A percentile compares a stretch with the other conserved stretches of the same genome.
Evolutionary conservation across 1,140 invertebrate genomes (phyloP).

Genomic region (Pseudomyrmex gracilis): DNA sequence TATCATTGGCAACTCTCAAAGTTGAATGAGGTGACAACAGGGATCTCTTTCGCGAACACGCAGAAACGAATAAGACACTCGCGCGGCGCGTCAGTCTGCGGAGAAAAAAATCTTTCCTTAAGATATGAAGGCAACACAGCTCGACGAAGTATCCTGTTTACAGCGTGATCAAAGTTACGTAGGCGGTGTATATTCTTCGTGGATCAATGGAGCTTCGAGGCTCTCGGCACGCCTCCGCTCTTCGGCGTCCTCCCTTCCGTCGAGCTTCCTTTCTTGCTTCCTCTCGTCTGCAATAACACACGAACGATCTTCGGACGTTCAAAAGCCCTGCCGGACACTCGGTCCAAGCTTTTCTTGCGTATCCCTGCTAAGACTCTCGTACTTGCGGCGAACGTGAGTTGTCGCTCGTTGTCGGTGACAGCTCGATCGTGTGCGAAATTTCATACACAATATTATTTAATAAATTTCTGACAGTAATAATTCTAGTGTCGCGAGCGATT

Average conservation of each 20-base stretch:
- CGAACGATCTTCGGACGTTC: not conserved
- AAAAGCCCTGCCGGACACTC: conserved; percentile 19
- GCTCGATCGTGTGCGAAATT: too few species aligned
- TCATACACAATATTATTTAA: too few species aligned
- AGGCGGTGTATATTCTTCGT: conserved; percentile 65
- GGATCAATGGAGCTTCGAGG: conserved; percentile 71
- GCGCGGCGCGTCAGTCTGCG: conserved; percentile 9
- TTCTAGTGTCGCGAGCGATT: too few species aligned
- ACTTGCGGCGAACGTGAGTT: too few species aligned
- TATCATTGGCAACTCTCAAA: conserved; percentile 15
- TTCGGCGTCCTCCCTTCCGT: conserved; percentile 56
- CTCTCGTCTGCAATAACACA: not conserved
- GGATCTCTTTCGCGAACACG: conserved; percentile 4
- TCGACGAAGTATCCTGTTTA: conserved; percentile 66
- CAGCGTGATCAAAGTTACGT: conserved; percentile 72
- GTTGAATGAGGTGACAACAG: conserved; percentile 26
- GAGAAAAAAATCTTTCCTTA: conserved; percentile 32
- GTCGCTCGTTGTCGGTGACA: too few species aligned
- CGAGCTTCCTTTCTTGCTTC: conserved; percentile 27
- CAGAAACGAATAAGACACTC: not conserved
- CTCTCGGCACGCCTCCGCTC: conserved; percentile 40
- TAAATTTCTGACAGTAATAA: not conserved
- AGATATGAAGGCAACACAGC: conserved; percentile 29
- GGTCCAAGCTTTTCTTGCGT: conserved; percentile 32
- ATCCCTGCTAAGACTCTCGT: not conserved